Conservation (phyloP, 2,888 invertebrate genomes). For the Leptogaster cylindrica region DNA sequence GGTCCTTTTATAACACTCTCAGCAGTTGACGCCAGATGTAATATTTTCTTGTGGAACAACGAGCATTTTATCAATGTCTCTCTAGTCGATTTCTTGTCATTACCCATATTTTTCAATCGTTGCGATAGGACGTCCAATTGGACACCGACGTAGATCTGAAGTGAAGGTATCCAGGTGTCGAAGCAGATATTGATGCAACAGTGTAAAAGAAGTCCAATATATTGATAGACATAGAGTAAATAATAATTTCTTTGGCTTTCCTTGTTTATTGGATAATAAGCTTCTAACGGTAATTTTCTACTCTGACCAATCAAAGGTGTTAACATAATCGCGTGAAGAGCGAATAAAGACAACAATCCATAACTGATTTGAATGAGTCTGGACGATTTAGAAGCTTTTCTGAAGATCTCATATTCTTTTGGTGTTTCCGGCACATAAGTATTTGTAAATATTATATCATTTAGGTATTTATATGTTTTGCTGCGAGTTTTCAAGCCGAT, state of each 20-base stretch:
- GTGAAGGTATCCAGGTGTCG: constrained; percentile 4
- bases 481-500: not conserved
- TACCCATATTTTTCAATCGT: not conserved
- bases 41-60: not conserved
- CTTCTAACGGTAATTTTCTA: not conserved
- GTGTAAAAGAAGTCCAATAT: not conserved
- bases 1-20: constrained; percentile 4
- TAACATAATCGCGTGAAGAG: not conserved
- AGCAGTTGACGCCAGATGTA: not conserved
- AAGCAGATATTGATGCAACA: not conserved
- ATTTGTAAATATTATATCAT: not conserved
- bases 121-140: constrained; percentile 11
- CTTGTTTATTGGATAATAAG: constrained; percentile 12
- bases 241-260: not conserved
- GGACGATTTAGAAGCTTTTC: not conserved
- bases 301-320: not conserved
- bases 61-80: not conserved
- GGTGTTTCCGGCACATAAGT: not conserved
- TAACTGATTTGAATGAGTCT: not conserved
- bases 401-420: not conserved
- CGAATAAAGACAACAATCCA: not conserved
- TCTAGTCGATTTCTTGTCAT: not conserved
- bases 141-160: not conserved
- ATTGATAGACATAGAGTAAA: not conserved
- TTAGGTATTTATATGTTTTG: not conserved